Base-by-base conservation (phyloP, 2,888 invertebrate genomes). In the Ectemnius lituratus region DNA sequence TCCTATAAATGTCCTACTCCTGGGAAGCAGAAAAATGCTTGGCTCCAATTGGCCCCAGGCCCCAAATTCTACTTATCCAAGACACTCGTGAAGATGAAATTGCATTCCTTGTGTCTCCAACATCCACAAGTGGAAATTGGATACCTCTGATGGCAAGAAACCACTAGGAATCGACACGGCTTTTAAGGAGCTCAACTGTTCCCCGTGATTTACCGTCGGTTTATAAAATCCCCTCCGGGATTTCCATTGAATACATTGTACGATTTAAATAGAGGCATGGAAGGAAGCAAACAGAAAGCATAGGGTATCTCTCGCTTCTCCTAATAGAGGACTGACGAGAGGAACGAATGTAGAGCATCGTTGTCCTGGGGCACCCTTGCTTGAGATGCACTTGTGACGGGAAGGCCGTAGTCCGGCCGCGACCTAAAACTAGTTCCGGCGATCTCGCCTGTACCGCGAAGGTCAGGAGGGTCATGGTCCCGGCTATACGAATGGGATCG, bases 391-490 rank as follows among this genome's bases (percentile, higher is more conserved):
- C 20, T 20, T 5, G 58, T 23, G 52, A 14, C 52, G 52, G 6
- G 79, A 83, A 81, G 83, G 78, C 70, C 81, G 72, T 69, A 68
- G 62, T 46, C 46, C 70, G 78, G 67, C 73, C 74, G 64, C 77
- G 78, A 75, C 80, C 73, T 78, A 75, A 75, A 83, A 83, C 83
- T 79, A 82, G 79, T 82, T 82, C 71, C 61, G 18, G 70, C 52
- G 67, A 64, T 79, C 75, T 67, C 62, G 72, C 63, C 52, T 57
- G 67, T 65, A 60, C 59, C 37, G 47, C 6, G n/a, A 37, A 62
- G 83, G 80, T 83, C 83, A 70, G 6, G 4, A 59, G 79, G 89
- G 87, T 89, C 87, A 89, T 86, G 82, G 86, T 89, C 89, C 85
- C 89, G 88, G 75, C 72, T 73, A 76, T 82, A 64, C 76, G 76